phyloP scores from a whole-genome alignment of 2,888 invertebrate species.

The Atrina japonica region DNA sequence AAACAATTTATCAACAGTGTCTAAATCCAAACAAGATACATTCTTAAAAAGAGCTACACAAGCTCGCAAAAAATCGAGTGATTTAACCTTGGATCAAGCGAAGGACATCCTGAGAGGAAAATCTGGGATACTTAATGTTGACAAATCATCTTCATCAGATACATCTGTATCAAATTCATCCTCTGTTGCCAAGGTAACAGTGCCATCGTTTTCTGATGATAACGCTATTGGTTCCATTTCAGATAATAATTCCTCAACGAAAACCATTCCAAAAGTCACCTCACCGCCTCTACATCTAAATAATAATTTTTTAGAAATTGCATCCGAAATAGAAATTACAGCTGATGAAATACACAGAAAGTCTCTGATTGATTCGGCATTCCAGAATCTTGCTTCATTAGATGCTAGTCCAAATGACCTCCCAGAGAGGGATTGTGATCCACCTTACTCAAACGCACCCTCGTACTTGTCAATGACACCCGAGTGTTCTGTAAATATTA shows the following conservation, averaged over 20 bases:
- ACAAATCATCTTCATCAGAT: slow-evolving; percentile 21
- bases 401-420: slow-evolving; percentile 68
- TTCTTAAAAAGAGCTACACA: slow-evolving; percentile 59
- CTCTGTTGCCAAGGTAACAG: not conserved
- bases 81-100: slow-evolving; percentile 71
- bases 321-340: slow-evolving; percentile 63
- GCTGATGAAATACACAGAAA: slow-evolving; percentile 60
- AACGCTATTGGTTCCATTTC: not conserved
- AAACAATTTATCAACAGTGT: slow-evolving; percentile 41
- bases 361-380: slow-evolving; percentile 39
- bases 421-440: slow-evolving; percentile 65
- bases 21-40: slow-evolving; percentile 39
- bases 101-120: slow-evolving; percentile 73
- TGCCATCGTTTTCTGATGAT: not conserved
- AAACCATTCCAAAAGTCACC: slow-evolving; percentile 26
- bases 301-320: slow-evolving; percentile 44
- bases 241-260: slow-evolving; percentile 31
- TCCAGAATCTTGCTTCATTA: slow-evolving; percentile 49
- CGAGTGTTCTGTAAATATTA: slow-evolving; percentile 3
- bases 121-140: slow-evolving; percentile 63
- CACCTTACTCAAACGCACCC: slow-evolving; percentile 9
- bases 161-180: slow-evolving; percentile 6
- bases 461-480: not conserved
- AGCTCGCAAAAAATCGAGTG: slow-evolving; percentile 58
- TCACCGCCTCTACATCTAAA: slow-evolving; percentile 22